Base-by-base conservation (phyloP, 2,113 vertebrate genomes). In the Psilopogon haemacephalus region DNA sequence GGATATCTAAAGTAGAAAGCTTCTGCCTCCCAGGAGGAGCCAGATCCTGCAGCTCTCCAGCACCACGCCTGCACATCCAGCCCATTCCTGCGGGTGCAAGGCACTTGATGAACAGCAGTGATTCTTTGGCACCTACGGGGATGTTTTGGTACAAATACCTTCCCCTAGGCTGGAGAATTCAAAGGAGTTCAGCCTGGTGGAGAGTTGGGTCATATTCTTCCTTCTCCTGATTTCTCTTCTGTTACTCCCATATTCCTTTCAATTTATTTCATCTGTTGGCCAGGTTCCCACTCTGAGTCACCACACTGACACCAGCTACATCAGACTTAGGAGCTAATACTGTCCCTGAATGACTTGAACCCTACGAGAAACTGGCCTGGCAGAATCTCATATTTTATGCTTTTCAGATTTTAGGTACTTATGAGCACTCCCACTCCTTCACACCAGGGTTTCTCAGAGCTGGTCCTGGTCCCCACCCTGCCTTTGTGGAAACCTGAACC, bases 311-410 rank as follows among this genome's bases (percentile, higher is more conserved):
- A 90, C 70, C 42, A 74, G 82, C 59, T 40, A 35, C 75, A 83
- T 44, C 67, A 87, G 75, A 90, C 32, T 6, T 4, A 20, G 56
- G 65, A 30, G 55, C 55, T 63, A 23, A 60, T 2, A 3, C 78
- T 63, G 59, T 73, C 70, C 90, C 78, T 78, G 2, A 69, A 58
- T 0, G 2, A n/a, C n/a, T 0, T 0, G 0, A 77, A 84, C 46
- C 19, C 21, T 44, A 58, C 14, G 27, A 80, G 50, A 77, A 93
- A 50, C 40, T 17, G 40, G 50, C 58, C 52, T 15, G n/a, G 62
- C 65, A 60, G 70, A 33, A 46, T 64, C 84, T 32, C 48, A n/a
- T 1, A 3, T 71, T 50, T 52, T 58, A 32, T 0, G 4, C 74
- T 59, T 63, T 30, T 35, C 42, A 55, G 56, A 81, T 42, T 84